Evolutionary conservation across 53 echinoderm and acorn worm genomes (phyloP).

Genomic region (Echinarachnius parma): DNA sequence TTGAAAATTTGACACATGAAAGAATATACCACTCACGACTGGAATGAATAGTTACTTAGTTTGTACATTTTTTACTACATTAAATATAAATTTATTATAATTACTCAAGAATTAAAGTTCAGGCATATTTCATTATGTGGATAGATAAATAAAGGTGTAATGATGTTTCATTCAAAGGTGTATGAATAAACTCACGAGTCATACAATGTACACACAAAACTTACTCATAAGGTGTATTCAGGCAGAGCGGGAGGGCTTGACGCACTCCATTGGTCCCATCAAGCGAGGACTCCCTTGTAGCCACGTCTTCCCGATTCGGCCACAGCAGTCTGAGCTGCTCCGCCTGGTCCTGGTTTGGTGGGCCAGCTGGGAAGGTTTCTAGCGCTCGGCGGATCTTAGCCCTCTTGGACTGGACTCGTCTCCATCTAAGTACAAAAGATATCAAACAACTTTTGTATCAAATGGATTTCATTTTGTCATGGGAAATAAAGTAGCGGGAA

Average conservation of each 20-base stretch:
- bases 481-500: too few relatives aligned
- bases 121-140: too few relatives aligned
- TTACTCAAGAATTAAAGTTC: too few relatives aligned
- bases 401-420: conserved; percentile 52
- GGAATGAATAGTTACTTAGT: too few relatives aligned
- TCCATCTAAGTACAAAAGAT: conserved; percentile 59
- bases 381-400: conserved; percentile 68
- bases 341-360: conserved; percentile 50
- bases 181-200: too few relatives aligned
- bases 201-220: neutral
- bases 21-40: too few relatives aligned
- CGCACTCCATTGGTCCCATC: neutral
- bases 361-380: conserved; percentile 85
- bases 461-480: too few relatives aligned
- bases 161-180: too few relatives aligned
- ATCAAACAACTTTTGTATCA: neutral
- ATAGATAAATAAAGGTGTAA: too few relatives aligned
- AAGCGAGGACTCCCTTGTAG: neutral
- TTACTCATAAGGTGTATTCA: conserved; percentile 74
- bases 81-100: too few relatives aligned
- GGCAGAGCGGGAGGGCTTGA: conserved; percentile 30
- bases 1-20: too few relatives aligned
- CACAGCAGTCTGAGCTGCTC: conserved; percentile 69
- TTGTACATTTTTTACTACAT: too few relatives aligned
- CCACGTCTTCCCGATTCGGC: conserved; percentile 42